Evolutionary conservation across 2,113 vertebrate genomes (phyloP), one percentile per base, ranked within the genome.

Genomic region (Hepsetus odoe): DNA sequence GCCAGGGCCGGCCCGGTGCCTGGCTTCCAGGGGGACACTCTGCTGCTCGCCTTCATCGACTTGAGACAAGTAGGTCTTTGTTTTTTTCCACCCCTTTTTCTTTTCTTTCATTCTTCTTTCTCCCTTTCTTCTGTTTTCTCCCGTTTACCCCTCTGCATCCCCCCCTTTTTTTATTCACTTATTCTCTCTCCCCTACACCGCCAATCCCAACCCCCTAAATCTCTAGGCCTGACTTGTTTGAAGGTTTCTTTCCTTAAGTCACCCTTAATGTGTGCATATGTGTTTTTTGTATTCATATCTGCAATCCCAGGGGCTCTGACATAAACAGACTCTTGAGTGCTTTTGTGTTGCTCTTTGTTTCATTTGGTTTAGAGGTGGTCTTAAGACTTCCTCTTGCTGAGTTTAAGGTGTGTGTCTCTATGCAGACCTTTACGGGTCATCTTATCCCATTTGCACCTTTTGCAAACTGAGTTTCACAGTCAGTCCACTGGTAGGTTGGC

Each of bases 61-160:
- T 98, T 99, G 96, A 99, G 97, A 99, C 98, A 99, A 99, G 98
- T 99, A 98, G 94, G 98, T 95, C 96, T 98, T 98, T 99, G 96
- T 98, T 87, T 91, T 86, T 83, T 91, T 88, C 91, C 90, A 91
- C 91, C 92, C 91, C 91, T 77, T 78, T 82, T 80, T 88, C 84
- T 86, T 86, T 85, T 82, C 55, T 85, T 58, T 80, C 44, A 82
- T 82, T 82, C 79, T 77, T 76, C 69, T 70, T 67, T 81, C 76
- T 76, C 70, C 71, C 72, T 77, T 65, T 74, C 76, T 76, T 80
- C 79, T 71, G 65, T 83, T 85, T 78, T 80, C 77, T 68, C 80
- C 82, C 81, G 79, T 86, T 86, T 85, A 80, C 65, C 62, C 84
- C 78, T 80, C 77, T 56, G 75, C 77, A 83, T 40, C 73, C 68